Evolutionary conservation across 2,113 vertebrate genomes (phyloP).

Genomic region (Empidonax alnorum): DNA sequence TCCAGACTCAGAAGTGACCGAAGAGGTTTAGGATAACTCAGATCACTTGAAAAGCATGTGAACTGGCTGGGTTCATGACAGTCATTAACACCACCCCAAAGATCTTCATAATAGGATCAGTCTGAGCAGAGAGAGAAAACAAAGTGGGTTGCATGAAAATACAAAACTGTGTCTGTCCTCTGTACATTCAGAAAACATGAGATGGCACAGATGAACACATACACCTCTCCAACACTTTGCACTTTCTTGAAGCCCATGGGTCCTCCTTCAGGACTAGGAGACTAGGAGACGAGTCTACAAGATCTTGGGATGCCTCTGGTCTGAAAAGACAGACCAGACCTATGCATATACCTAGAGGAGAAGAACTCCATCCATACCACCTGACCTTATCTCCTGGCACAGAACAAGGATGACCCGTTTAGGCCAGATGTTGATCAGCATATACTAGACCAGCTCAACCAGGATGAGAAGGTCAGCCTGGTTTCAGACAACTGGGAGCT

Average conservation of each 20-base stretch:
- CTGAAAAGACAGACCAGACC: background rate
- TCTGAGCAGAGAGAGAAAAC: background rate
- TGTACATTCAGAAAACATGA: background rate
- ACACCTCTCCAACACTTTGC: background rate
- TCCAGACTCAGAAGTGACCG: background rate
- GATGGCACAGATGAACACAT: background rate
- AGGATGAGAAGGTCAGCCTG: background rate
- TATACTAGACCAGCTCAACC: background rate
- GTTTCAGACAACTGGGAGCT: background rate
- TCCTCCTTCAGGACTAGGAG: background rate
- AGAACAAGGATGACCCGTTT: background rate
- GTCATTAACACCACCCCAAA: background rate
- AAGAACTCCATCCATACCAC: background rate
- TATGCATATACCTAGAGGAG: background rate
- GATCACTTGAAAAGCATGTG: background rate
- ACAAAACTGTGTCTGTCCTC: background rate
- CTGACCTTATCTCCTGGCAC: background rate
- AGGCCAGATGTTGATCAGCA: slow-evolving; percentile 20
- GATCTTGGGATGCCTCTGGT: background rate
- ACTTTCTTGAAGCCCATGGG: background rate
- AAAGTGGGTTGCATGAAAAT: background rate
- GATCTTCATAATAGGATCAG: background rate
- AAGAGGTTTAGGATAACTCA: background rate
- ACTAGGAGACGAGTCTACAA: background rate
- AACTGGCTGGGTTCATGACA: background rate